A percentile compares a stretch with the other conserved stretches of the same genome.
phyloP scores from a whole-genome alignment of 2,888 invertebrate species.

The Drosophila nr. perissopoda region DNA sequence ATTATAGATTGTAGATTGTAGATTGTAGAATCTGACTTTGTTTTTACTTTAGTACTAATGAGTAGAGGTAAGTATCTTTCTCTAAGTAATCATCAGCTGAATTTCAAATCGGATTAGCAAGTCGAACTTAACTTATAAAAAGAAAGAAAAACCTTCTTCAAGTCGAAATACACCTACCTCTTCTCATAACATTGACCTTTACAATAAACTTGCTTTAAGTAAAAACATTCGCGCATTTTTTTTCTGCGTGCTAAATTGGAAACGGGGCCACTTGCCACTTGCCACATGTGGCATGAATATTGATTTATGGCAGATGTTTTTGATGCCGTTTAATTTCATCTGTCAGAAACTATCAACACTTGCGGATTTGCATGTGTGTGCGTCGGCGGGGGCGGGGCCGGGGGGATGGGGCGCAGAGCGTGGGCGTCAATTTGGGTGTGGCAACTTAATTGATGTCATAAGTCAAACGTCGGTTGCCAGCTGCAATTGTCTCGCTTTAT shows the following conservation, averaged over 20 bases:
- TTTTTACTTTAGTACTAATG: background rate
- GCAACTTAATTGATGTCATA: slow-evolving; percentile 47
- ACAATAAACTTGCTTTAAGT: background rate
- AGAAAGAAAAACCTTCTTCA: background rate
- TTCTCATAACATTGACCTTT: background rate
- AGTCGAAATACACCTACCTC: background rate
- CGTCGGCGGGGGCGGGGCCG: background rate
- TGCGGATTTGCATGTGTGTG: slow-evolving; percentile 1
- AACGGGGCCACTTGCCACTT: slow-evolving; percentile 14
- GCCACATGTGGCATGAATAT: slow-evolving; percentile 41
- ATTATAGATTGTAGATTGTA: background rate
- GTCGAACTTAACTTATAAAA: background rate
- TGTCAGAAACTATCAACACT: slow-evolving; percentile 50
- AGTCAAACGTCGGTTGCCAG: slow-evolving; percentile 39
- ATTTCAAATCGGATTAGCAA: background rate
- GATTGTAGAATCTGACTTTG: background rate
- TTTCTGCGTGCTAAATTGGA: slow-evolving; percentile 1
- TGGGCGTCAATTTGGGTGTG: background rate
- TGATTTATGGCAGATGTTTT: slow-evolving; percentile 70
- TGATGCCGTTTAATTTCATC: slow-evolving; percentile 41
- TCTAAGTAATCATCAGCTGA: background rate
- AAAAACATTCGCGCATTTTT: background rate
- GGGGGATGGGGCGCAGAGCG: background rate
- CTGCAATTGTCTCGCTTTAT: slow-evolving; percentile 19
- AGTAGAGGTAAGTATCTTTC: background rate